Percentiles rank a stretch among this genome's conserved stretches.
phyloP scores from a whole-genome alignment of 2,797 vertebrate species.

The Knipowitschia caucasica region DNA sequence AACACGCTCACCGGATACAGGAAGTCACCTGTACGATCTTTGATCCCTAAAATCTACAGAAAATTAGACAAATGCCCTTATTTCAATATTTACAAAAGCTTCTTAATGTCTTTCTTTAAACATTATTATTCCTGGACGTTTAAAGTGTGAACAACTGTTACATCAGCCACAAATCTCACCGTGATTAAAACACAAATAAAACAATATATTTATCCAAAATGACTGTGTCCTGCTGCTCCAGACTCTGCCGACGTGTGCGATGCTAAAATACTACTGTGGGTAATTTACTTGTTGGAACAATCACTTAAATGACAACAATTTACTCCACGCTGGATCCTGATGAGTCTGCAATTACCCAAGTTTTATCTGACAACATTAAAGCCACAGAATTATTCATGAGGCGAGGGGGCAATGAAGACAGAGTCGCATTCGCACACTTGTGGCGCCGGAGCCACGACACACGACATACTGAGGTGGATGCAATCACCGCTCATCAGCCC shows the following conservation, averaged over 20 bases:
- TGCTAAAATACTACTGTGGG: constrained; percentile 19
- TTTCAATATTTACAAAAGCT: no score
- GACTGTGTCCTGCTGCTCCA: constrained; percentile 20
- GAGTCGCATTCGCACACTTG: constrained; percentile 32
- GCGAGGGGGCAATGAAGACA: constrained; percentile 16
- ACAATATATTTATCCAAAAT: background rate
- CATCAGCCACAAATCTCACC: no score
- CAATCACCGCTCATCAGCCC: constrained; percentile 38
- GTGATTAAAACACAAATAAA: no score
- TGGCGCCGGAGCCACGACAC: constrained; percentile 29
- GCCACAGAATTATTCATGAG: constrained; percentile 45
- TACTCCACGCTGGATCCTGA: constrained; percentile 22
- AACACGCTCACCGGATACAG: no score
- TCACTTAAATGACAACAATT: constrained; percentile 38
- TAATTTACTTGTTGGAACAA: constrained; percentile 66
- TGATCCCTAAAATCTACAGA: no score
- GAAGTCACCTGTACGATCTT: no score
- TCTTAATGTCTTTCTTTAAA: no score
- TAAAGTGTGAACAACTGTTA: no score
- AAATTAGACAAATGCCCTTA: no score
- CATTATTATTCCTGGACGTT: no score
- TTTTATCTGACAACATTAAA: constrained; percentile 37
- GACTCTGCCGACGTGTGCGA: constrained; percentile 44
- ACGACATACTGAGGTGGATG: constrained; percentile 44
- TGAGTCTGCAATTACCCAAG: constrained; percentile 38